Conservation (phyloP, 2,888 invertebrate species). For the Hyalella azteca region DNA sequence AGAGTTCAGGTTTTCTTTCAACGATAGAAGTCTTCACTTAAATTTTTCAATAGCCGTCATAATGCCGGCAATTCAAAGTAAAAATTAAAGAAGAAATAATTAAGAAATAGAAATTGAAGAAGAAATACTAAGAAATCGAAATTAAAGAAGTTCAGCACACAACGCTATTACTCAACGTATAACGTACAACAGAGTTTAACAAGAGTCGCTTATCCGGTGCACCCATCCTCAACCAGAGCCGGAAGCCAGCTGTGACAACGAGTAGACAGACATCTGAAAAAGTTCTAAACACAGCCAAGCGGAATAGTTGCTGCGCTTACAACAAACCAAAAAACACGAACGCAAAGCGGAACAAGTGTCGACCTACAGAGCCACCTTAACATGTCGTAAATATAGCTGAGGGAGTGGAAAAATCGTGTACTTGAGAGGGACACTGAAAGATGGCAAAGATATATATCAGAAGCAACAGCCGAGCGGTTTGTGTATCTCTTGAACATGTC, state of each 20-base stretch:
- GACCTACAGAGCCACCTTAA: neutral
- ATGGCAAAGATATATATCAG: neutral
- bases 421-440: neutral
- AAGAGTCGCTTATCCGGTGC: neutral
- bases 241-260: constrained; percentile 32
- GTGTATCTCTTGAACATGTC: neutral
- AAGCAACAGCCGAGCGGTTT: neutral
- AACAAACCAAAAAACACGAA: neutral
- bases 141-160: neutral
- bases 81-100: no score
- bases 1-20: no score
- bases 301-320: neutral
- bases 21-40: no score
- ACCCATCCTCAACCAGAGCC: neutral
- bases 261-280: neutral
- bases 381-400: constrained; percentile 1
- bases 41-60: no score
- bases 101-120: neutral
- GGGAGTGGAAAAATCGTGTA: neutral
- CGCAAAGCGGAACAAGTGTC: constrained; percentile 1
- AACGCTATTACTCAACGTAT: neutral
- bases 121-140: neutral
- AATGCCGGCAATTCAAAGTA: no score
- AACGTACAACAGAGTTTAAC: neutral
- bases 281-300: neutral